A percentile compares a stretch with the other conserved stretches of the same genome.
phyloP scores from a whole-genome alignment of 2,113 vertebrate genomes.

The Athene noctua region DNA sequence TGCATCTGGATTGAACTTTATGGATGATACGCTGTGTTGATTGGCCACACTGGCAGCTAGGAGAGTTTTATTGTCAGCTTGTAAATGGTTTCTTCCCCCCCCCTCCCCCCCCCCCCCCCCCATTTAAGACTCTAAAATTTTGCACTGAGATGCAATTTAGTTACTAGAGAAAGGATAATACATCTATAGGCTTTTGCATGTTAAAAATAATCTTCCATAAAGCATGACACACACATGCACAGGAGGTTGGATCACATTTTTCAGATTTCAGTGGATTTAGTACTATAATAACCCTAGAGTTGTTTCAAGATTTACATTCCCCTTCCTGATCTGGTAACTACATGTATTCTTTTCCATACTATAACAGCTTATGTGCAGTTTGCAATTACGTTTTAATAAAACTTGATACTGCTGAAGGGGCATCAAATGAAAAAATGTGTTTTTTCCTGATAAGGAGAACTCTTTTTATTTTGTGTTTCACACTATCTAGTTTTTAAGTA shows the following conservation, averaged over 20 bases:
- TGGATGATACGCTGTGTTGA: background rate
- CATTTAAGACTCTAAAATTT: background rate
- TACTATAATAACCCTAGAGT: background rate
- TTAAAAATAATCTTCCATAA: background rate
- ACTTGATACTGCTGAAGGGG: background rate
- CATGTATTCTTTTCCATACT: background rate
- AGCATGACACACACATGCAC: background rate
- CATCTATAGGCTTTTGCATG: background rate
- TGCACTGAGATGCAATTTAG: background rate
- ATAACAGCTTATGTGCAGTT: background rate
- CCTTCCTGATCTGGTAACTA: background rate
- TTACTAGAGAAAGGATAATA: background rate
- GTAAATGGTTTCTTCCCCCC: background rate
- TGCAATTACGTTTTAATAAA: background rate
- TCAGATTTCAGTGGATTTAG: background rate
- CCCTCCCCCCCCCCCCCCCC: too few relatives aligned
- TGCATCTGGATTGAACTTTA: background rate
- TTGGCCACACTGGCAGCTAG: background rate
- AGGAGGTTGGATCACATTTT: background rate
- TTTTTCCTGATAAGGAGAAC: background rate
- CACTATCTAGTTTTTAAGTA: background rate
- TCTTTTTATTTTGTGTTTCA: background rate
- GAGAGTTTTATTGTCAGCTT: background rate
- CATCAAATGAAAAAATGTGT: background rate
- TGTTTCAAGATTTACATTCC: background rate